A percentile compares a stretch with the other conserved stretches of the same genome.
Conservation (phyloP, 2,797 vertebrate genomes). For the Hydrocynus forskahlii region DNA sequence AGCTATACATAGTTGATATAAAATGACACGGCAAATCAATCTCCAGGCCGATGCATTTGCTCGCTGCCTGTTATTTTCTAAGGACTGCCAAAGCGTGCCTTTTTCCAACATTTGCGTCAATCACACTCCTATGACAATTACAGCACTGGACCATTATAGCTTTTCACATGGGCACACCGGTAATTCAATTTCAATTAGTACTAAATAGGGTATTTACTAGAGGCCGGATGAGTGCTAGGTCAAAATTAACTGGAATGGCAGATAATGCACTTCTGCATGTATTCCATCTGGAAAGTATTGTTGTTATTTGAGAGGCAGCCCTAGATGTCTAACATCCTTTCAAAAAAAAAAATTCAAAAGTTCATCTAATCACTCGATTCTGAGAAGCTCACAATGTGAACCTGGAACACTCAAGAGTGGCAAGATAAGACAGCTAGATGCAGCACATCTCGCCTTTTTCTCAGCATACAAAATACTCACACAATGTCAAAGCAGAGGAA, state of each 20-base stretch:
- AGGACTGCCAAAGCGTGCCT: background rate
- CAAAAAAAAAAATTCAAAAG: constrained; percentile 15
- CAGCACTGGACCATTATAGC: constrained; percentile 21
- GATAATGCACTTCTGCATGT: background rate
- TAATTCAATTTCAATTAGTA: constrained; percentile 39
- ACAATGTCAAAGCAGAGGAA: constrained; percentile 4
- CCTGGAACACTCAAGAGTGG: background rate
- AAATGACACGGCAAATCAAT: background rate
- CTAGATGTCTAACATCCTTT: background rate
- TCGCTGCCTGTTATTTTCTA: background rate
- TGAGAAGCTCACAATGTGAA: background rate
- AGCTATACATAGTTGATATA: background rate
- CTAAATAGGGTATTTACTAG: constrained; percentile 42
- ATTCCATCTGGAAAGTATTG: constrained; percentile 10
- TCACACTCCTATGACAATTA: constrained; percentile 34
- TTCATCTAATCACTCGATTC: constrained; percentile 14
- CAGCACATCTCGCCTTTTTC: constrained; percentile 1
- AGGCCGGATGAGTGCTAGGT: constrained; percentile 27
- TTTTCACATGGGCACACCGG: constrained; percentile 31
- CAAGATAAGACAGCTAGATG: constrained; percentile 5
- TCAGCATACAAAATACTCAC: constrained; percentile 15
- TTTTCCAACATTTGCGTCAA: constrained; percentile 28
- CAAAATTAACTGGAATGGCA: constrained; percentile 21
- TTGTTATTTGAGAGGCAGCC: background rate
- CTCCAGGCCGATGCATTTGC: background rate